Evolutionary conservation across 2,888 invertebrate species (phyloP), one percentile per base, ranked within the genome.

Genomic region (Nomada hirtipes): DNA sequence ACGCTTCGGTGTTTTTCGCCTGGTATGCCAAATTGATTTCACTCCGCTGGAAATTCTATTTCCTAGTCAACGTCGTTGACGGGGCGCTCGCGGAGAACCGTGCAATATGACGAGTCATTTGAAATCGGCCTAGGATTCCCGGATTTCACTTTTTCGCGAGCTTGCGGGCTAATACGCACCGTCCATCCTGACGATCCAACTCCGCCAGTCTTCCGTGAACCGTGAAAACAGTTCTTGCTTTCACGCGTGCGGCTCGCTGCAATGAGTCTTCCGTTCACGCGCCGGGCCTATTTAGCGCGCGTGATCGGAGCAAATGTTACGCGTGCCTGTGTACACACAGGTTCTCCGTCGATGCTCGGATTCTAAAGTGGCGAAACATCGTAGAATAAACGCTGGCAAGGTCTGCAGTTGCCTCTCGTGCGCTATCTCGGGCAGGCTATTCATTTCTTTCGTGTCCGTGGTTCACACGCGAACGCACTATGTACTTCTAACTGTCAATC

Each of bases 221-320:
- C 70, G 77, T 73, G 84, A 82, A 71, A 84, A 86, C 65, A 68
- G 83, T 87, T 86, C 68, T 88, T 86, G 89, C 88, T 88, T 88
- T 88, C 89, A 88, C 88, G 89, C 83, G 79, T 70, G 82, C 86
- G 85, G 85, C 83, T 89, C 83, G 89, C 81, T 70, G 79, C 78
- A 67, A 59, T 52, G 44, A 71, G 67, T 77, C 84, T 87, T 87
- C 88, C 89, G 87, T 88, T 84, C 87, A 87, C 84, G 87, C 87
- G 84, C 82, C 55, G 63, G 64, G 71, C 69, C 77, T 86, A 84
- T 79, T 88, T 86, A 63, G 83, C 82, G 82, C 88, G 84, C 87
- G 88, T 87, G 89, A 88, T 82, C 84, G 70, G 52, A 20, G 23
- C 81, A 76, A 74, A 78, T 74, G 74, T 76, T 84, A 76, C 70